phyloP scores from a whole-genome alignment of 1,140 invertebrate species.

The Pogonus chalceus region DNA sequence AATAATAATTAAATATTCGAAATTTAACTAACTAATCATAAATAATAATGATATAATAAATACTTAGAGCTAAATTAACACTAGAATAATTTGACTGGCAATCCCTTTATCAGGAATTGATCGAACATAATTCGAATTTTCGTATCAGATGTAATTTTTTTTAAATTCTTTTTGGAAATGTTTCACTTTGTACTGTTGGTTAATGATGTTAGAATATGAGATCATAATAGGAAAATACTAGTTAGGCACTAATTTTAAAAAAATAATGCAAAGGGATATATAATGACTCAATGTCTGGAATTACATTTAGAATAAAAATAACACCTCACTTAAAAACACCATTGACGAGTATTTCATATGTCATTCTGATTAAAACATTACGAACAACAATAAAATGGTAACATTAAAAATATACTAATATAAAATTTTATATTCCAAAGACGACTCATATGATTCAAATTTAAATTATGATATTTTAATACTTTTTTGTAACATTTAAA shows the following conservation, averaged over 20 bases:
- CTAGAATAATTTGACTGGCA: slow-evolving; percentile 1
- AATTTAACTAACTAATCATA: slow-evolving; percentile 4
- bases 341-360: background rate
- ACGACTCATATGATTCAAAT: too few species aligned
- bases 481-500: too few species aligned
- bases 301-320: background rate
- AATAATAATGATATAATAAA: background rate
- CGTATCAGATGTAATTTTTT: background rate
- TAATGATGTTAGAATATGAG: slow-evolving; percentile 4
- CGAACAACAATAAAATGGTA: background rate
- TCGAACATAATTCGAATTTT: background rate
- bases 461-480: too few species aligned
- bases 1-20: background rate
- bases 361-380: background rate
- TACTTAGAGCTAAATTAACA: slow-evolving; percentile 2
- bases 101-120: background rate
- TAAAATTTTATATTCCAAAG: background rate
- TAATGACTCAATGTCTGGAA: background rate
- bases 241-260: slow-evolving; percentile 5
- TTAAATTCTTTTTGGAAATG: slow-evolving; percentile 3
- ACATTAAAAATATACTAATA: slow-evolving; percentile 3
- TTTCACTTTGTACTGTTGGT: slow-evolving; percentile 9
- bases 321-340: background rate
- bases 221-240: slow-evolving; percentile 6
- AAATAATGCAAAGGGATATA: background rate